phyloP scores from a whole-genome alignment of 1,140 invertebrate species.

The Telenomus remus region DNA sequence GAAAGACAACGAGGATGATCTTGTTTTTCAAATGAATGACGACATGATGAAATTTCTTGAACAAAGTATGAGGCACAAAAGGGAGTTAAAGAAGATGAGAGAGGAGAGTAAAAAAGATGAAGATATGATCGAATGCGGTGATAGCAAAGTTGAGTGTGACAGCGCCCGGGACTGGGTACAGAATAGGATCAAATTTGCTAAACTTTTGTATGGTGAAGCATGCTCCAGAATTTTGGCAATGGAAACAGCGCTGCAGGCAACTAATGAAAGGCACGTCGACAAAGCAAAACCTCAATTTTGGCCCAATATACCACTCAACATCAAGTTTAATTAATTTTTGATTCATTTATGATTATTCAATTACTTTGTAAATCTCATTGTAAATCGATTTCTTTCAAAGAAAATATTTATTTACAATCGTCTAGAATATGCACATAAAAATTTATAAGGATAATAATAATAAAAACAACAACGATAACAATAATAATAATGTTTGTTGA shows the following conservation, averaged over 20 bases:
- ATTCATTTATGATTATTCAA: not conserved
- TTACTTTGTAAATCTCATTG: too few species aligned
- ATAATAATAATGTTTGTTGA: too few species aligned
- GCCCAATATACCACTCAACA: slow-evolving; percentile 84
- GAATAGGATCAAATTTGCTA: slow-evolving; percentile 69
- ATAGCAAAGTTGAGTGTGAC: slow-evolving; percentile 6
- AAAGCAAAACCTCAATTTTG: slow-evolving; percentile 80
- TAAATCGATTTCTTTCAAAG: too few species aligned
- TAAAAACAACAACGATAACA: too few species aligned
- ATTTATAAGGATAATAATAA: too few species aligned
- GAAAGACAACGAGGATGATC: slow-evolving; percentile 41
- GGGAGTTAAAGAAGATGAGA: slow-evolving; percentile 72
- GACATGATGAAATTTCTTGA: slow-evolving; percentile 81
- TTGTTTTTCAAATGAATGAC: slow-evolving; percentile 79
- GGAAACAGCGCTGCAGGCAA: slow-evolving; percentile 83
- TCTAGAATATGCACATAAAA: too few species aligned
- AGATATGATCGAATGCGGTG: slow-evolving; percentile 59
- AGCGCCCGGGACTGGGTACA: slow-evolving; percentile 51
- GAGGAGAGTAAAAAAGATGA: slow-evolving; percentile 58
- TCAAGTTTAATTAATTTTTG: slow-evolving; percentile 32
- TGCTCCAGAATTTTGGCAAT: slow-evolving; percentile 83
- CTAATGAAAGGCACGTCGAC: slow-evolving; percentile 80
- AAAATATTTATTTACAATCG: too few species aligned
- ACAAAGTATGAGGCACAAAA: slow-evolving; percentile 77
- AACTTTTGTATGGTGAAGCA: slow-evolving; percentile 78